phyloP scores from a whole-genome alignment of 2,888 invertebrate species.

The Chelonus formosanus region DNA sequence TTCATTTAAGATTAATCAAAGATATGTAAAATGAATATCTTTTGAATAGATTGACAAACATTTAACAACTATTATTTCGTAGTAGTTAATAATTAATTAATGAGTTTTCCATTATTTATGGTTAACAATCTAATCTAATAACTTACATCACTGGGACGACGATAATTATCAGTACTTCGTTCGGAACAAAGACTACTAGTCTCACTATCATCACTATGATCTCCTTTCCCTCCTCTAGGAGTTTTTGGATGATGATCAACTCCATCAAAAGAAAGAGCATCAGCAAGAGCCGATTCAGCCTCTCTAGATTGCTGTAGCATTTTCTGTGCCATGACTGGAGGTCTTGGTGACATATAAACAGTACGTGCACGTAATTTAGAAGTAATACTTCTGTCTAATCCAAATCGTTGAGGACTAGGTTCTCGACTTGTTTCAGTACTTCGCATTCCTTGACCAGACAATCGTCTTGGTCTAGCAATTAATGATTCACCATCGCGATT shows the following conservation, averaged over 20 bases:
- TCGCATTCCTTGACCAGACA: slow-evolving; percentile 69
- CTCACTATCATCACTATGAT: slow-evolving; percentile 89
- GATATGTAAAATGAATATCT: too few relatives aligned
- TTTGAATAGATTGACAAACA: too few relatives aligned
- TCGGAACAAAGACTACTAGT: slow-evolving; percentile 97
- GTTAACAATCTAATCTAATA: background rate
- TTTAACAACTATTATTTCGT: background rate
- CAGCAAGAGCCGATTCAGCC: slow-evolving; percentile 83
- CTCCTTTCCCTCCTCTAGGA: slow-evolving; percentile 63
- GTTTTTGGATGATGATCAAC: slow-evolving; percentile 56
- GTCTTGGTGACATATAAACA: slow-evolving; percentile 65
- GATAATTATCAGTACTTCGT: slow-evolving; percentile 83
- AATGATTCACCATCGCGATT: slow-evolving; percentile 68
- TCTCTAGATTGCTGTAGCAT: slow-evolving; percentile 88
- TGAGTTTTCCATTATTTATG: background rate
- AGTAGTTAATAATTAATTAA: background rate
- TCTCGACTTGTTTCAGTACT: slow-evolving; percentile 64
- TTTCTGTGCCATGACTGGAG: slow-evolving; percentile 78
- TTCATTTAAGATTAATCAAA: too few relatives aligned
- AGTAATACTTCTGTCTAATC: slow-evolving; percentile 57
- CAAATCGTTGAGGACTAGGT: slow-evolving; percentile 65
- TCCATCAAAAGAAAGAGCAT: slow-evolving; percentile 69
- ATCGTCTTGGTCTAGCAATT: slow-evolving; percentile 70
- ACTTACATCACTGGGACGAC: slow-evolving; percentile 83
- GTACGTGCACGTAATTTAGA: slow-evolving; percentile 51